Base-by-base conservation (phyloP, 2,113 vertebrate species). In the Colossoma macropomum region DNA sequence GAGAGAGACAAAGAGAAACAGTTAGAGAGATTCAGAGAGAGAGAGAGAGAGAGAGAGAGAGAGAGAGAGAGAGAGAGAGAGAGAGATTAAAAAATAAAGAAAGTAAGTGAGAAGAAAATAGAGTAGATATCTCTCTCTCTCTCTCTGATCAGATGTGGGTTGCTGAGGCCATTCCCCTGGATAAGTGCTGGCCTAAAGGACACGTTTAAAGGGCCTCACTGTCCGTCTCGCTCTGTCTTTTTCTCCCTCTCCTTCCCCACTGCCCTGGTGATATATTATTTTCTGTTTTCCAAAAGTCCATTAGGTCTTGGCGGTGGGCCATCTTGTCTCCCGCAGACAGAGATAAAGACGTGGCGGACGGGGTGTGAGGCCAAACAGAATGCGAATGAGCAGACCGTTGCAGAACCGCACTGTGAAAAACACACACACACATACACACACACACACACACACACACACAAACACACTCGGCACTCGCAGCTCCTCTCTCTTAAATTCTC, bases 221-320 rank as follows among this genome's bases (percentile, higher is more conserved):
- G 74, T 75, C 56, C 77, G 25, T 76, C 71, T 41, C 65, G 17
- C 34, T 52, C n/a, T 41, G 63, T 74, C 72, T 74, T 41, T 38
- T 25, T 52, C 71, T 41, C 71, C 19, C 52, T 48, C 60, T 65
- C 70, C 63, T 59, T 81, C 52, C 63, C 80, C 13, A 17, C 63
- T 75, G 72, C 54, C 71, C 81, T 15, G 80, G 84, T 88, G 87
- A 88, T 86, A 77, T 82, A 86, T 87, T 90, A 88, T 87, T 88
- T 89, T 91, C 87, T 90, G 90, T 91, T 91, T 92, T 92, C 89
- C 91, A 93, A 91, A 93, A 93, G 90, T 92, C 91, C 92, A 94
- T 94, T 93, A 93, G 91, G 87, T 73, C 87, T 86, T 93, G 93
- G 93, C 92, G 85, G 77, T 75, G 81, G 87, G 89, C 91, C 85